These are phyloP conservation scores for Scyliorhinus canicula DNA, from an alignment of 2,797 vertebrate genomes.

Conservation along the genomic window DNA sequence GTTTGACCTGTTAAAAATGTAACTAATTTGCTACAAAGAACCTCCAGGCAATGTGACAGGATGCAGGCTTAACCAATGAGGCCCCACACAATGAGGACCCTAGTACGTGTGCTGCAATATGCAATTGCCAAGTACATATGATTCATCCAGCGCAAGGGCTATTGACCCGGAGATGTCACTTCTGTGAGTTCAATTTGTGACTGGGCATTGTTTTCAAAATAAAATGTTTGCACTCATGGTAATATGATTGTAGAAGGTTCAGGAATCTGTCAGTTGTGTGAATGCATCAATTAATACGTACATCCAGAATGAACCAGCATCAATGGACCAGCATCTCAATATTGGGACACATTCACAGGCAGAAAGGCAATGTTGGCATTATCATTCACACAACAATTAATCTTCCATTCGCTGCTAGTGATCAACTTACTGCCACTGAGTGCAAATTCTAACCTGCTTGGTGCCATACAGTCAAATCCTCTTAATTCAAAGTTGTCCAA, in stretches of 20 bases:
- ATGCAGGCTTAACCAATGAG: background rate
- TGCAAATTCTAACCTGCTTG: background rate
- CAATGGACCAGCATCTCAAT: background rate
- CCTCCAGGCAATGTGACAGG: background rate
- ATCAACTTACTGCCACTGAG: background rate
- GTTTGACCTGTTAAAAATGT: background rate
- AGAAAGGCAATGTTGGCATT: background rate
- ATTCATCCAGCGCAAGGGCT: background rate
- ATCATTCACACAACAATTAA: background rate
- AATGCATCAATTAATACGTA: background rate
- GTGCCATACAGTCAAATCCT: background rate
- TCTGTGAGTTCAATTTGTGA: background rate
- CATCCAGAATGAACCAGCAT: background rate
- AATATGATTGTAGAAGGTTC: background rate
- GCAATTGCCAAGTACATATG: background rate
- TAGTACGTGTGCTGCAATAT: background rate
- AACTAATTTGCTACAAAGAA: background rate
- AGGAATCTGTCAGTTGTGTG: background rate
- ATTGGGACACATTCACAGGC: background rate
- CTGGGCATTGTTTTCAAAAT: background rate
- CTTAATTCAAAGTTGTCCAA: background rate
- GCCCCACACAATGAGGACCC: background rate
- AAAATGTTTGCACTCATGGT: background rate
- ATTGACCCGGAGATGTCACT: background rate
- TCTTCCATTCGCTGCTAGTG: background rate